Evolutionary conservation across 2,888 invertebrate species (phyloP), one percentile per base, ranked within the genome.

Genomic region (Allolobophora icterica): DNA sequence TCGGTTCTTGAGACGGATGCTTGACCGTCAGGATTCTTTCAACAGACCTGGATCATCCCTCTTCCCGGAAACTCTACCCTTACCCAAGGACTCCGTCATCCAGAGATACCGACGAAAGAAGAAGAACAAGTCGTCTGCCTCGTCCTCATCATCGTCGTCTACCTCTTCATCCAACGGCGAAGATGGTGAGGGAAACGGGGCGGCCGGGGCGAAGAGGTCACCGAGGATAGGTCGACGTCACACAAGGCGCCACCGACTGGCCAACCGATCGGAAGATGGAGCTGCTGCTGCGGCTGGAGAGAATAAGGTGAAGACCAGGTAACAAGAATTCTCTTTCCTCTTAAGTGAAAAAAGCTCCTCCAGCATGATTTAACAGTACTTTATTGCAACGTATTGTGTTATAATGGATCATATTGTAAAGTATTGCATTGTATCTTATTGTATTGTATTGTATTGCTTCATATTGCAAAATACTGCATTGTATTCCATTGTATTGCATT

Each of bases 21-120:
- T 87, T 0, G 87, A 87, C 87, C 3, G 87, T 0, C 87, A 87
- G 87, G 87, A 87, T 8, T 87, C 87, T 21, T 87, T 87, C 87
- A 87, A 87, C 38, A 8, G 87, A 24, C 87, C 87, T 15, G 87
- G 87, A 34, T 87, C 87, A 4, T 87, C 87, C 38, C 87, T 87
- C 38, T 87, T n/a, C 87, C 35, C 6, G 35, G 87, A 87, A 24
- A 30, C 87, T 13, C 34, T 87, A 4, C 87, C 87, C 38, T 17
- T 87, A 1, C 87, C 87, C 5, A 87, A 87, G 19, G 87, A 35
- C 35, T 87, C 87, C 19, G 87, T 87, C 34, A 3, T 87, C 19
- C 34, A 38, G 38, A 87, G 87, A 15, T 38, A 87, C 87, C 11
- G 87, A 34, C 87, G 87, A 4, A 87, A 87, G 38, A 87, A 87